phyloP scores from a whole-genome alignment of 35 echinoderm and acorn worm species.

The Anneissia japonica region DNA sequence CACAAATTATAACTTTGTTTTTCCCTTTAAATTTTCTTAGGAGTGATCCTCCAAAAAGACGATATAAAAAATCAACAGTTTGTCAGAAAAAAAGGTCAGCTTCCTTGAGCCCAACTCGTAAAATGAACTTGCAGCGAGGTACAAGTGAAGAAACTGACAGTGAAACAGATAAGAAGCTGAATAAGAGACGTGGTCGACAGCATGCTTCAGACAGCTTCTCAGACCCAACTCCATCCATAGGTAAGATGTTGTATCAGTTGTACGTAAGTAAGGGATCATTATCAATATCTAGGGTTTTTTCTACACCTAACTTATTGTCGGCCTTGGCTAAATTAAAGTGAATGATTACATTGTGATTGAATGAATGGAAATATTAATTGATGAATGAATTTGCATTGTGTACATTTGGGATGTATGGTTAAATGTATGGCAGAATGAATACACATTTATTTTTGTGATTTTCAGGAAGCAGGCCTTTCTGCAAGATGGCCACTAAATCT shows the following conservation, averaged over 20 bases:
- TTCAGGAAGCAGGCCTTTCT: not conserved
- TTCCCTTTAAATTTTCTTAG: not conserved
- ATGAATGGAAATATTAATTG: too few relatives aligned
- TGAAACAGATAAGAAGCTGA: not conserved
- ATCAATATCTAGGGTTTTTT: too few relatives aligned
- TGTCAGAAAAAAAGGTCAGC: not conserved
- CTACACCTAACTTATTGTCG: too few relatives aligned
- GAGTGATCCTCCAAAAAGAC: not conserved
- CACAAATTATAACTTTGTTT: too few relatives aligned
- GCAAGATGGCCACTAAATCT: not conserved
- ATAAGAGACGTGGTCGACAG: not conserved
- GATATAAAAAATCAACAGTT: not conserved
- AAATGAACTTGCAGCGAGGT: not conserved
- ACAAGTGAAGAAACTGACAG: not conserved
- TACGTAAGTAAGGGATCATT: not conserved
- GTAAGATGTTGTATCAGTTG: not conserved
- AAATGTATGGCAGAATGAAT: too few relatives aligned
- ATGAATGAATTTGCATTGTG: too few relatives aligned
- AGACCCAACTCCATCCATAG: not conserved
- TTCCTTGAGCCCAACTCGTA: not conserved
- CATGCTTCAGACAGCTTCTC: not conserved
- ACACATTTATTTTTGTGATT: not conserved
- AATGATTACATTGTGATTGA: too few relatives aligned
- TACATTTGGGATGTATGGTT: too few relatives aligned
- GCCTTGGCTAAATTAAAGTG: too few relatives aligned